Conservation (phyloP, 1,140 invertebrate species). For the Trinorchestia longiramus region DNA sequence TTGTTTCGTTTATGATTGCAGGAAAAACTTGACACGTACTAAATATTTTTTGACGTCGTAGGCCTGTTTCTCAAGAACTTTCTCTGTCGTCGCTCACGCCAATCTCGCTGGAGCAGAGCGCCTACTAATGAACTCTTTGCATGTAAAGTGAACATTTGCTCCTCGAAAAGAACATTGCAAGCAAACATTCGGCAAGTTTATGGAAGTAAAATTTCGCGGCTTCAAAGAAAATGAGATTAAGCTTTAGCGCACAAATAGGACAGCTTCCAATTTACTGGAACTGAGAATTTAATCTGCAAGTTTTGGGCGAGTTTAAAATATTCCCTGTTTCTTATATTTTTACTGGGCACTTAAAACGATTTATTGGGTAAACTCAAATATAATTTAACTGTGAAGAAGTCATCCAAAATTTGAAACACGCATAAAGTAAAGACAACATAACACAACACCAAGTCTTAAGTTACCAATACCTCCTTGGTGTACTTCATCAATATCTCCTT, state of each 20-base stretch:
- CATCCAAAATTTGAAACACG: background rate
- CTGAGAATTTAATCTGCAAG: background rate
- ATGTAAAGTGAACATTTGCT: slow-evolving; percentile 32
- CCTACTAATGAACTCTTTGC: slow-evolving; percentile 8
- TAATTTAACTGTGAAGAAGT: background rate
- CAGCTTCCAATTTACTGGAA: background rate
- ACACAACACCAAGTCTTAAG: background rate
- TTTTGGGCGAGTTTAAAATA: background rate
- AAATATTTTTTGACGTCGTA: background rate
- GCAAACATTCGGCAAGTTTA: background rate
- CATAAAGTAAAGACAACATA: background rate
- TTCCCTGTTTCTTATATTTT: background rate
- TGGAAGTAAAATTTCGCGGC: background rate
- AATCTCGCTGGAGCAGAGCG: background rate
- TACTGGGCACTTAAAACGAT: background rate
- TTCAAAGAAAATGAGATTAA: background rate
- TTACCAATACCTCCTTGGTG: background rate
- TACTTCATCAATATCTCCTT: background rate
- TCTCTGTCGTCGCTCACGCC: background rate
- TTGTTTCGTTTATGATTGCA: background rate
- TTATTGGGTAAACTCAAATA: background rate
- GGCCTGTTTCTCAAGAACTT: background rate
- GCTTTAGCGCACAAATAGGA: background rate
- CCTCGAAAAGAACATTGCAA: background rate
- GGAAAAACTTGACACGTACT: background rate